These are phyloP conservation scores for Scaptomyza graminum DNA, from an alignment of 1,140 invertebrate species.

Conservation along the genomic window DNA sequence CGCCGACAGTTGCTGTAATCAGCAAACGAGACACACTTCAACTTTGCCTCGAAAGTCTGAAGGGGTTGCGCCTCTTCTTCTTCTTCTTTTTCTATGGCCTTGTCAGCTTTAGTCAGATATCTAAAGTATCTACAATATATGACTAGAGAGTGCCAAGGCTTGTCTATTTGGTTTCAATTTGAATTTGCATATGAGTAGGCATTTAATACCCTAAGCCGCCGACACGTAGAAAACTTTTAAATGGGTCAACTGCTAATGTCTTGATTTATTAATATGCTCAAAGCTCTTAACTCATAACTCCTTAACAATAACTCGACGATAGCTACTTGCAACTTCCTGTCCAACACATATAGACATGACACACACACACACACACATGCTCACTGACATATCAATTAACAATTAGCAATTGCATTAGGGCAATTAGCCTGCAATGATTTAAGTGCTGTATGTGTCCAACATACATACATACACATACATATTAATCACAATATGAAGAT, in stretches of 20 bases:
- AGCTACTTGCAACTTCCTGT: conserved; percentile 64
- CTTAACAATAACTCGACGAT: conserved; percentile 6
- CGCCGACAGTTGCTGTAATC: conserved; percentile 64
- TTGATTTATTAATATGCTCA: conserved; percentile 49
- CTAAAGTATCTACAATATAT: not conserved
- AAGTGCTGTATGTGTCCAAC: conserved; percentile 23
- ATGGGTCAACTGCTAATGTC: conserved; percentile 62
- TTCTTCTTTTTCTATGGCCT: not conserved
- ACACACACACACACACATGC: conserved; percentile 9
- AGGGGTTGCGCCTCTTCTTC: not conserved
- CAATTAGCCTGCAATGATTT: conserved; percentile 57
- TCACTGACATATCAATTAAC: conserved; percentile 65
- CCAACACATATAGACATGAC: not conserved
- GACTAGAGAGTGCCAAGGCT: too few relatives aligned
- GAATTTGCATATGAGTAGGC: conserved; percentile 22
- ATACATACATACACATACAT: conserved; percentile 23
- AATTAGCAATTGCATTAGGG: conserved; percentile 70
- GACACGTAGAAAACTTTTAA: conserved; percentile 29
- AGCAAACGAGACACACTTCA: conserved; percentile 44
- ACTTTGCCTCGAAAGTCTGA: conserved; percentile 32
- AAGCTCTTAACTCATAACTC: conserved; percentile 32
- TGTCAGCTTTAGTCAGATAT: conserved; percentile 2
- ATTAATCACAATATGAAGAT: conserved; percentile 57
- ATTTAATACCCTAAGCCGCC: not conserved
- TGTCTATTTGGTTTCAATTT: not conserved